Evolutionary conservation across 2,888 invertebrate species (phyloP), one percentile per base, ranked within the genome.

Genomic region (Prosopocoilus inquinatus): DNA sequence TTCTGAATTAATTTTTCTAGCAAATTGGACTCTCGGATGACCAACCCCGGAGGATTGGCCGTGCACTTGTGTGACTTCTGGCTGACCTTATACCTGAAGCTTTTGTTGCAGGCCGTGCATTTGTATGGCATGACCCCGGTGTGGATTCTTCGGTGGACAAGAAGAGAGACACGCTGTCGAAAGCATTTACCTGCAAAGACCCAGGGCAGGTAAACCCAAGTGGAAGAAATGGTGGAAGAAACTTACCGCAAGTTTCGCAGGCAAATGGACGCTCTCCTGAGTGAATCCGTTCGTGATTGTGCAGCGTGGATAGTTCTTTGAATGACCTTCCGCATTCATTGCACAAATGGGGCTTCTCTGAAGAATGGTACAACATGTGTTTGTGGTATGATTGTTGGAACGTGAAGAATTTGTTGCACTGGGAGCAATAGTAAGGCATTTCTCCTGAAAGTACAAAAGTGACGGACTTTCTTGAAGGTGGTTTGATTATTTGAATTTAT

Each of bases 301-400:
- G 91, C 53, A 93, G 79, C 1, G 93, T 93, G 1, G 92, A 92
- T 20, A 92, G 78, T 75, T 93, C 93, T 72, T 92, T 93, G 71
- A 93, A 93, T 28, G 91, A 86, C 59, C 91, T 81, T 0, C 91
- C 90, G 72, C 93, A 93, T 65, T 87, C 88, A 48, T 73, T 79
- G 68, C 92, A 92, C 1, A 83, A 81, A 58, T 82, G 81, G 0
- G 92, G 92, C 69, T 92, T 92, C 66, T 92, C 91, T 67, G 91
- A 89, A 58, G 89, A 90, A 72, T 93, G 93, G 71, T 93, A 93
- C 48, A 92, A 79, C 70, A 91, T 83, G 76, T 93, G 93, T 72
- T 93, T 93, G 74, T 92, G 92, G 75, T 90, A 92, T 0, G 92
- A 92, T 69, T 93, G 93, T 78, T 93, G 93, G 78, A 93, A 93